Evolutionary conservation across 2,888 invertebrate species (phyloP).

Genomic region (Calameuta filiformis): DNA sequence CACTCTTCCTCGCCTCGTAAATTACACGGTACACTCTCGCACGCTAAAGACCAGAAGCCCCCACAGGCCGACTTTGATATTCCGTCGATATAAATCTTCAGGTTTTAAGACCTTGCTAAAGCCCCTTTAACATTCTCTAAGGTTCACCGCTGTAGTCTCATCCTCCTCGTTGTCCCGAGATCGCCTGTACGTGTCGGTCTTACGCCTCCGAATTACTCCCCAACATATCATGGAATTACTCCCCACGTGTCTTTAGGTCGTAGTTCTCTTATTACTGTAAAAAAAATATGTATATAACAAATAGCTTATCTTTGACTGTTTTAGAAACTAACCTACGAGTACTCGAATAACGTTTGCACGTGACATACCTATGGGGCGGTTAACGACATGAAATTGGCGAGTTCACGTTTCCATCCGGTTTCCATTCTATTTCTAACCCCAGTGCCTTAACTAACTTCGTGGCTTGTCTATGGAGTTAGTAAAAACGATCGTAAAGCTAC

Average conservation of each 20-base stretch:
- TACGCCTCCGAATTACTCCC: not conserved
- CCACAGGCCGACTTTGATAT: conserved; percentile 10
- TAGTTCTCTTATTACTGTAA: not conserved
- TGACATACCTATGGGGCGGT: not conserved
- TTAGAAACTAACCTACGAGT: not conserved
- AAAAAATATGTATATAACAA: not conserved
- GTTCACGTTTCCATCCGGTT: not conserved
- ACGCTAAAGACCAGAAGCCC: conserved; percentile 9
- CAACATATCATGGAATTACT: not conserved
- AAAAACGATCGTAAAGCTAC: conserved; percentile 31
- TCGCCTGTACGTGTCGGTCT: not conserved
- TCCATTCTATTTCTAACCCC: not conserved
- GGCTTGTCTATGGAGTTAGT: conserved; percentile 10
- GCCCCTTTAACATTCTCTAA: not conserved
- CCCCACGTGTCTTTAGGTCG: not conserved
- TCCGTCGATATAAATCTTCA: conserved; percentile 11
- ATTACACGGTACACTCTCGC: not conserved
- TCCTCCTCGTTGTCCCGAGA: not conserved
- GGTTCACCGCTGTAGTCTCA: not conserved
- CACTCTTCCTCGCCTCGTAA: conserved; percentile 5
- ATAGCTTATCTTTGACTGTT: not conserved
- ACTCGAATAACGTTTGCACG: not conserved
- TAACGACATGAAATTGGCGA: not conserved
- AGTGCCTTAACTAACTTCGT: not conserved
- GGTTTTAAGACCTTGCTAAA: not conserved